A percentile compares a stretch with the other conserved stretches of the same genome.
phyloP scores from a whole-genome alignment of 1,140 invertebrate genomes.

The Proctacanthus coquilletti region DNA sequence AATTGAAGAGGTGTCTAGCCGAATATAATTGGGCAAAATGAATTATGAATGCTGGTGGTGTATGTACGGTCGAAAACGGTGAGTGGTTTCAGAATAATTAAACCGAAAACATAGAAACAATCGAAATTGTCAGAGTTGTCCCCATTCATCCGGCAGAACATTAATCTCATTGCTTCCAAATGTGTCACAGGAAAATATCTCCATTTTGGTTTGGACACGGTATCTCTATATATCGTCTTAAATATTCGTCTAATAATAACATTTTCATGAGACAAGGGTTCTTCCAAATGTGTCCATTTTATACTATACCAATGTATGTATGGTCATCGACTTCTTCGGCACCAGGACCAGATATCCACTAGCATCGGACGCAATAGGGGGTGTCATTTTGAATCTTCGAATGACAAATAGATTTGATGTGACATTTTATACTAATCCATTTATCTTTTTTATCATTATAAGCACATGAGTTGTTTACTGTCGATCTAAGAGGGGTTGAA shows the following conservation, averaged over 20 bases:
- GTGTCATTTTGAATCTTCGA: not conserved
- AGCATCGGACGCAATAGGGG: not conserved
- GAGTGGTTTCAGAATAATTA: too few relatives aligned
- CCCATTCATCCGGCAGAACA: too few relatives aligned
- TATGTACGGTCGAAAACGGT: too few relatives aligned
- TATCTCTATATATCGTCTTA: not conserved
- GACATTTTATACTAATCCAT: conserved; percentile 1
- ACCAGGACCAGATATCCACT: not conserved
- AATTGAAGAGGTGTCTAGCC: too few relatives aligned
- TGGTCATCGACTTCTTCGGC: not conserved
- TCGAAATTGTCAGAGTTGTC: too few relatives aligned
- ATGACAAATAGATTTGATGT: conserved; percentile 1
- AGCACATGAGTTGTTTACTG: too few relatives aligned
- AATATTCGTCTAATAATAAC: not conserved
- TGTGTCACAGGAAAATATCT: not conserved
- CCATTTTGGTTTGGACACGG: not conserved
- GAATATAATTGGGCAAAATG: too few relatives aligned
- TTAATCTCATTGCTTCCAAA: not conserved
- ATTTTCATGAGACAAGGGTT: not conserved
- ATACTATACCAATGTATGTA: not conserved
- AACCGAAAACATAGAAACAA: too few relatives aligned
- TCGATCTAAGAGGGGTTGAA: too few relatives aligned
- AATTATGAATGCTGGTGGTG: too few relatives aligned
- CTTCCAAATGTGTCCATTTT: not conserved
- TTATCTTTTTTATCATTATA: not conserved